phyloP scores from a whole-genome alignment of 2,113 vertebrate genomes.

The Carollia perspicillata region DNA sequence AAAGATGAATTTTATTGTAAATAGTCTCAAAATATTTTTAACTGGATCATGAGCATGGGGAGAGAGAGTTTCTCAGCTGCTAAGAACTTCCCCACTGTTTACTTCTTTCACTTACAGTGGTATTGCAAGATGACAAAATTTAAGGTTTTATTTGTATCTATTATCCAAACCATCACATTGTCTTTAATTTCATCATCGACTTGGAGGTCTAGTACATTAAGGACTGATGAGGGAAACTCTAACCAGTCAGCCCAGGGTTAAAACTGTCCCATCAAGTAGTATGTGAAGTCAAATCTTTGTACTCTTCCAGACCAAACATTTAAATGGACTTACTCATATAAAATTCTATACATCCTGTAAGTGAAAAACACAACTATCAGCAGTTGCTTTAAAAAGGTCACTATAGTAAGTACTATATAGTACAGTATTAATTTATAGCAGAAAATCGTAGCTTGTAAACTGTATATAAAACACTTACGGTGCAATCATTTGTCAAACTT shows the following conservation, averaged over 20 bases:
- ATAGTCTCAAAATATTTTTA: slow-evolving; percentile 74
- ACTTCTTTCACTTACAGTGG: slow-evolving; percentile 73
- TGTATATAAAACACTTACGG: slow-evolving; percentile 88
- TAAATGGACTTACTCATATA: slow-evolving; percentile 47
- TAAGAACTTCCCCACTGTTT: slow-evolving; percentile 68
- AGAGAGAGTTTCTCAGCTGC: slow-evolving; percentile 76
- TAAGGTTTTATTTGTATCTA: slow-evolving; percentile 73
- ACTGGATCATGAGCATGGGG: slow-evolving; percentile 74
- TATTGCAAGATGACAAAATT: slow-evolving; percentile 42
- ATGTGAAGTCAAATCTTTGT: slow-evolving; percentile 67
- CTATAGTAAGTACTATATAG: slow-evolving; percentile 80
- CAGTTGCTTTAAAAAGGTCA: slow-evolving; percentile 82
- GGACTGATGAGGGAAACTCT: slow-evolving; percentile 55
- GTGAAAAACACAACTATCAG: slow-evolving; percentile 76
- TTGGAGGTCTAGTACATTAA: slow-evolving; percentile 34
- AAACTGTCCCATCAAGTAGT: slow-evolving; percentile 37
- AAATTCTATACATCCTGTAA: slow-evolving; percentile 66
- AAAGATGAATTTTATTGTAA: slow-evolving; percentile 75
- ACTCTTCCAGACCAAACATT: slow-evolving; percentile 72
- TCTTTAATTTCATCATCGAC: slow-evolving; percentile 40
- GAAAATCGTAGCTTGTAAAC: slow-evolving; percentile 83
- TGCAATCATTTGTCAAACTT: slow-evolving; percentile 85
- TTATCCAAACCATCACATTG: slow-evolving; percentile 51
- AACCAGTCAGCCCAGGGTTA: slow-evolving; percentile 57
- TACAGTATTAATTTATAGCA: slow-evolving; percentile 87